A percentile compares a stretch with the other conserved stretches of the same genome.
phyloP scores from a whole-genome alignment of 2,888 invertebrate species.

The Agrilus biguttatus region DNA sequence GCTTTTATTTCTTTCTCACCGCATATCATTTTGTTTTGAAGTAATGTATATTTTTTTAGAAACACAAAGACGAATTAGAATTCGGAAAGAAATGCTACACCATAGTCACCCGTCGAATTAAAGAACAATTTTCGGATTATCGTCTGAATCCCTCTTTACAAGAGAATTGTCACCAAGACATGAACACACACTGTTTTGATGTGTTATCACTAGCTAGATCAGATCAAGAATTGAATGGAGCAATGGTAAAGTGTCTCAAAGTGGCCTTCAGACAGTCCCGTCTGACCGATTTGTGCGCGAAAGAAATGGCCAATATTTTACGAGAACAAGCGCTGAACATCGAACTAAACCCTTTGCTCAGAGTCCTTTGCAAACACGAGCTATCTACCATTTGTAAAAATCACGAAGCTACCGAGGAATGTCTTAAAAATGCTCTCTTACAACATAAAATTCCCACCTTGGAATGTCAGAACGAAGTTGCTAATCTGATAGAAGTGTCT shows the following conservation, averaged over 20 bases:
- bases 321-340: conserved; percentile 84
- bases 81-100: conserved; percentile 75
- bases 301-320: conserved; percentile 67
- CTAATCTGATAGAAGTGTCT: conserved; percentile 74
- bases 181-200: conserved; percentile 44
- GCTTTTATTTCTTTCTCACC: too few relatives aligned
- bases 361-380: conserved; percentile 64
- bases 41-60: conserved; percentile 26
- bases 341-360: conserved; percentile 75
- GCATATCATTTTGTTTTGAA: background rate
- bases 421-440: conserved; percentile 72
- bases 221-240: conserved; percentile 68
- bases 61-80: conserved; percentile 56
- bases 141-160: conserved; percentile 76
- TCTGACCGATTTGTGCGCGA: conserved; percentile 61
- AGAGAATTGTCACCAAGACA: conserved; percentile 68
- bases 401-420: conserved; percentile 66
- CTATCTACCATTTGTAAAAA: conserved; percentile 49
- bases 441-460: conserved; percentile 57
- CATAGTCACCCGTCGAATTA: conserved; percentile 75
- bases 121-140: conserved; percentile 81
- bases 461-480: conserved; percentile 73
- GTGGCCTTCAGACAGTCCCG: conserved; percentile 61
- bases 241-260: conserved; percentile 72
- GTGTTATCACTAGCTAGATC: conserved; percentile 33